Conservation (phyloP, 2,888 invertebrate genomes). For the Drosophila peninsularis region DNA sequence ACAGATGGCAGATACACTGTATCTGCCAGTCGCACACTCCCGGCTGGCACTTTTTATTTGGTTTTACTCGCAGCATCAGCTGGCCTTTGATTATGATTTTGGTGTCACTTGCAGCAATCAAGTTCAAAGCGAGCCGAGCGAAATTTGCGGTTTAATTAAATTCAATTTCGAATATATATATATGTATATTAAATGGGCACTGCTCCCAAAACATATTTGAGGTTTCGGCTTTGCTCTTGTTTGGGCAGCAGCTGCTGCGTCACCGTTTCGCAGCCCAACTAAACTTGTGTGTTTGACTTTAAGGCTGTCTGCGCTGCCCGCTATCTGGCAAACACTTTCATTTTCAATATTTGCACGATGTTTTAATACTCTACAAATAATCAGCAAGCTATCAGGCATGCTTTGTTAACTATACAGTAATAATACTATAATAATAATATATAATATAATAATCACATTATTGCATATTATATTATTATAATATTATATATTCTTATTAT, state of each 20-base stretch:
- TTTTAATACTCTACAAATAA: no score
- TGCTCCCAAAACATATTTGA: constrained; percentile 17
- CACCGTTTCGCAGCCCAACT: neutral
- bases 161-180: constrained; percentile 41
- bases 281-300: constrained; percentile 4
- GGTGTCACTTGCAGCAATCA: constrained; percentile 25
- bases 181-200: constrained; percentile 29
- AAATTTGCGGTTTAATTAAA: constrained; percentile 69
- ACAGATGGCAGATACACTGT: neutral
- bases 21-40: neutral
- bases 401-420: no score
- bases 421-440: no score
- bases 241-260: constrained; percentile 29
- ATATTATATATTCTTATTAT: no score
- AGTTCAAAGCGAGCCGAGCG: constrained; percentile 33
- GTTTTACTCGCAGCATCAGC: constrained; percentile 6
- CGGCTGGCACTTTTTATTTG: neutral
- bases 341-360: neutral
- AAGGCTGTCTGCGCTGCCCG: neutral
- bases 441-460: no score
- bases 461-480: no score
- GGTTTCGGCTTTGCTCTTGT: constrained; percentile 15
- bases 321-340: neutral
- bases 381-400: no score
- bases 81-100: constrained; percentile 37